Evolutionary conservation across 2,888 invertebrate species (phyloP), one percentile per base, ranked within the genome.

Genomic region (Synergus laeviventris): DNA sequence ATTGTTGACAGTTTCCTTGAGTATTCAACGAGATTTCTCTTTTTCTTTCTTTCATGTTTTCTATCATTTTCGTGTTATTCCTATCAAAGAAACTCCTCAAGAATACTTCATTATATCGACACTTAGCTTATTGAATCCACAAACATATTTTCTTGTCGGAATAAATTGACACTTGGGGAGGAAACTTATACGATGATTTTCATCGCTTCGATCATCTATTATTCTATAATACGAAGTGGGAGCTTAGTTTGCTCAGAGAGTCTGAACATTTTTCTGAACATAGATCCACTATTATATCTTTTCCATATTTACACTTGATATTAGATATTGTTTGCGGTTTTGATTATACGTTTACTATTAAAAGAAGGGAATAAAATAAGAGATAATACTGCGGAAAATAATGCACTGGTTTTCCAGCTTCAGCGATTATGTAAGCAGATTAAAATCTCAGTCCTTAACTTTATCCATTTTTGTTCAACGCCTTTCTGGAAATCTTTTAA

Each of bases 371-470:
- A 24, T 11, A 36, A 61, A 36, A 31, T 5, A 61, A 36, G 38
- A 11, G 14, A 60, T 31, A 60, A 31, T 31, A 31, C 14, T 36
- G 11, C 24, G 31, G n/a, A 8, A 14, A 61, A 36, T 61, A 7
- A 36, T 38, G 38, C 18, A 62, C 38, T 62, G 62, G n/a, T 38
- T 18, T 64, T 64, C 38, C 18, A 39, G 12, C n/a, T 39, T 7
- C 62, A 64, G 18, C 21, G 39, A 64, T 42, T 64, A 24, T 64
- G 64, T 64, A 64, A 64, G 42, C 21, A 64, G 64, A 64, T 62
- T 42, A 64, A 42, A 42, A 64, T 64, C 64, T 21, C 64, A 42
- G 21, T 42, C 14, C 21, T 64, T 61, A 36, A 61, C 61, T 61
- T 64, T 64, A 21, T 42, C 42, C 61, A 64, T 42, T 21, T 42